Conservation (phyloP, 2,797 vertebrate species). For the Enteromius viviparus region DNA sequence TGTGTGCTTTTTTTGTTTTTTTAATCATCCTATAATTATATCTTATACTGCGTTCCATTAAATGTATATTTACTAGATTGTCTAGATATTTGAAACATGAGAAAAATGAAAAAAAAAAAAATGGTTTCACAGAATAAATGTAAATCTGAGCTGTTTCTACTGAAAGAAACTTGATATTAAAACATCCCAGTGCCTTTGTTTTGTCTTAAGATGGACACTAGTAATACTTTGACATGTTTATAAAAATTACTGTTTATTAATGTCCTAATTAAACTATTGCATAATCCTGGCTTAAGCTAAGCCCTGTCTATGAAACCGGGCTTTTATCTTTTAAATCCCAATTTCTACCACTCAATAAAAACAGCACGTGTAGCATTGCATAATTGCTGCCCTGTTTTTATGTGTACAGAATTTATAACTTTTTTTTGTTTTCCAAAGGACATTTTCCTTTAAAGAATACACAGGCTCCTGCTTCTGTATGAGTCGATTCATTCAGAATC, state of each 20-base stretch:
- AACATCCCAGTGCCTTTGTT: no score
- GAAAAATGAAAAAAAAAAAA: no score
- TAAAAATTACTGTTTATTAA: no score
- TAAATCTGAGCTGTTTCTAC: no score
- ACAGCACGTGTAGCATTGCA: not conserved
- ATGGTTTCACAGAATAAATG: no score
- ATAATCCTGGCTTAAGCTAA: no score
- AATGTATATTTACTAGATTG: slow-evolving; percentile 1
- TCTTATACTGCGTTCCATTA: not conserved
- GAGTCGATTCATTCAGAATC: not conserved
- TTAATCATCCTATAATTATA: not conserved
- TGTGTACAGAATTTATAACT: not conserved
- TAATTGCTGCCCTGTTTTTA: not conserved
- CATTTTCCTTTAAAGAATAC: not conserved
- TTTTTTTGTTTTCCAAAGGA: not conserved
- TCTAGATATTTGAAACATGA: not conserved
- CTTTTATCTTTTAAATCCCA: not conserved
- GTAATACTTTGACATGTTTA: no score
- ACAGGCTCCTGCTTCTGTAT: not conserved
- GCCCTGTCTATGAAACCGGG: no score
- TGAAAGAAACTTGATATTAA: no score
- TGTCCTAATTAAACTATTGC: no score
- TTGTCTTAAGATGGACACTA: no score
- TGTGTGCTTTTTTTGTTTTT: not conserved
- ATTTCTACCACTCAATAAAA: not conserved